Evolutionary conservation across 1,140 invertebrate species (phyloP).

Genomic region (Heliothis virescens): DNA sequence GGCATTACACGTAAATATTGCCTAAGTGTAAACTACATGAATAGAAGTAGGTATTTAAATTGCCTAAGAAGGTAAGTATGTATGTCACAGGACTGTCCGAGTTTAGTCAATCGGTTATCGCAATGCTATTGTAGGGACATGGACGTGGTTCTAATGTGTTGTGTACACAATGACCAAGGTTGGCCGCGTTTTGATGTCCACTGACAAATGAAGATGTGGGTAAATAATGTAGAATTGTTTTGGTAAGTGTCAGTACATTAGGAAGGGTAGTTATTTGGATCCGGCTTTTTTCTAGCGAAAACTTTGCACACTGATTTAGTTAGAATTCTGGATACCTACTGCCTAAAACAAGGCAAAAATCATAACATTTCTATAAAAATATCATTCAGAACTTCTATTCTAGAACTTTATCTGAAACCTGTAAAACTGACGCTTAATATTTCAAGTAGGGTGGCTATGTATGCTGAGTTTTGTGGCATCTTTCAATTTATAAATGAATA

Average conservation of each 20-base stretch:
- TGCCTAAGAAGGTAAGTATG: conserved; percentile 6
- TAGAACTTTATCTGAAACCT: too few relatives aligned
- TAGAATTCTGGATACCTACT: too few relatives aligned
- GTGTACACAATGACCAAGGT: conserved; percentile 5
- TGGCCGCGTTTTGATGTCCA: conserved; percentile 11
- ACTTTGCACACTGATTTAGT: too few relatives aligned
- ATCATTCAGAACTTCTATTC: too few relatives aligned
- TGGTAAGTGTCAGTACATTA: too few relatives aligned
- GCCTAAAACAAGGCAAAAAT: too few relatives aligned
- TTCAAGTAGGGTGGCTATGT: not conserved
- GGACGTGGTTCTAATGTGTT: conserved; percentile 10
- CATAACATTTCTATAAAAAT: too few relatives aligned
- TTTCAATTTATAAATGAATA: too few relatives aligned
- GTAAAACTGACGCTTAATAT: too few relatives aligned
- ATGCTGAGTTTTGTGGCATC: too few relatives aligned
- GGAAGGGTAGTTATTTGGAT: too few relatives aligned
- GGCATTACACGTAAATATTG: conserved; percentile 21
- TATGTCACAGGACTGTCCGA: not conserved
- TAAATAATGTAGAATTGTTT: not conserved
- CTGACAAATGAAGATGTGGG: conserved; percentile 1
- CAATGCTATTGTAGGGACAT: conserved; percentile 26
- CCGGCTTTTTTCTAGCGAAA: too few relatives aligned
- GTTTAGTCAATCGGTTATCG: conserved; percentile 34
- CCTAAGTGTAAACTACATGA: conserved; percentile 1
- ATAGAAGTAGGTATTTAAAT: conserved; percentile 11